Evolutionary conservation across 2,113 vertebrate genomes (phyloP).

Genomic region (Osmerus eperlanus): DNA sequence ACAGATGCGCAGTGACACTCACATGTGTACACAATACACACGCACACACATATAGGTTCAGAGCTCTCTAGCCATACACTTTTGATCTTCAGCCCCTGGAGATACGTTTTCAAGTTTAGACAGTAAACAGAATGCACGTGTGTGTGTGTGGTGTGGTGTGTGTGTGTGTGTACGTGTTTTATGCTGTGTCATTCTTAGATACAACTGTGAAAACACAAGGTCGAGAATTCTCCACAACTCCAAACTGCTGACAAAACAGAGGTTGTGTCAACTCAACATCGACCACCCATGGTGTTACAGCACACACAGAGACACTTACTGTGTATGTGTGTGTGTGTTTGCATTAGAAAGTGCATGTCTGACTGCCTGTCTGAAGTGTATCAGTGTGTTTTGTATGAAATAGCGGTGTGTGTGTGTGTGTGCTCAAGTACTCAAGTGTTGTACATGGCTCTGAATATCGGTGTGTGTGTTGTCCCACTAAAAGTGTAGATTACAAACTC

Average conservation of each 20-base stretch:
- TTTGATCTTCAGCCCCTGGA: not conserved
- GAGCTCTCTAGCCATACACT: not conserved
- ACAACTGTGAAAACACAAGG: conserved; percentile 16
- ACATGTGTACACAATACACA: not conserved
- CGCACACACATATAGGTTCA: not conserved
- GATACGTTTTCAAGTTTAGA: not conserved
- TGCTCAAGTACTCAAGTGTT: not conserved
- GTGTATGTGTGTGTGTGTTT: not conserved
- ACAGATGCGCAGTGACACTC: not conserved
- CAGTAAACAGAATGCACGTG: not conserved
- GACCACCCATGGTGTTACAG: conserved; percentile 11
- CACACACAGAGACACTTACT: not conserved
- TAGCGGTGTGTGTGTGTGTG: not conserved
- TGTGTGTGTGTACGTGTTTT: not conserved
- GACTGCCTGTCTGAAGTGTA: not conserved
- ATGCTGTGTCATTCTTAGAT: conserved; percentile 2
- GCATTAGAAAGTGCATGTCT: not conserved
- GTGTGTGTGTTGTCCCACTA: not conserved
- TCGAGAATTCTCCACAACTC: not conserved
- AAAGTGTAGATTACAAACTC: not conserved
- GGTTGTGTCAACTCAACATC: not conserved
- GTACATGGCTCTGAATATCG: not conserved
- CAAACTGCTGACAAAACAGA: conserved; percentile 34
- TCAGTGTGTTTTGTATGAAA: not conserved
- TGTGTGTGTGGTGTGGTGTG: not conserved